phyloP scores from a whole-genome alignment of 1,140 invertebrate species.

The Lasioglossum baleicum region DNA sequence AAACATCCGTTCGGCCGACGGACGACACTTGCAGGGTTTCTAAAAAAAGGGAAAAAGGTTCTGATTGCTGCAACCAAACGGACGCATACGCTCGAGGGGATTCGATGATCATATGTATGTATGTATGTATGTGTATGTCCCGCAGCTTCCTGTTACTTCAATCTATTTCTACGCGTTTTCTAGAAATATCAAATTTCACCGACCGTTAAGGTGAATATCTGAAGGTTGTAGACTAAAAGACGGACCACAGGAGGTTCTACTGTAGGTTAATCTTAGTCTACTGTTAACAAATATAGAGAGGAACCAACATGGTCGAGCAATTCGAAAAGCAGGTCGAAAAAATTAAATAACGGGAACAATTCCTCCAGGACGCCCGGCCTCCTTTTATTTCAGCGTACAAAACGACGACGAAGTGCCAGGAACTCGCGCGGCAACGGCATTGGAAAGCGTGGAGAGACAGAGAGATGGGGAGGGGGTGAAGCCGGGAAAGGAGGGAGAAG shows the following conservation, averaged over 20 bases:
- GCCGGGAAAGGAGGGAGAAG: slow-evolving; percentile 21
- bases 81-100: slow-evolving; percentile 30
- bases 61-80: slow-evolving; percentile 32
- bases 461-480: not conserved
- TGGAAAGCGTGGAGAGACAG: not conserved
- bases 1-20: slow-evolving; percentile 60
- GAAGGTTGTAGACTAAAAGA: no score
- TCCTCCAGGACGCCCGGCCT: not conserved
- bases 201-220: no score
- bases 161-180: slow-evolving; percentile 18
- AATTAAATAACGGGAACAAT: slow-evolving; percentile 42
- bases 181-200: slow-evolving; percentile 21
- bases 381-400: slow-evolving; percentile 22
- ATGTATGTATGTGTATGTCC: slow-evolving; percentile 1
- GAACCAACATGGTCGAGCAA: no score
- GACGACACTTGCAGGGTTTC: slow-evolving; percentile 55
- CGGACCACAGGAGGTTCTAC: no score
- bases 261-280: no score
- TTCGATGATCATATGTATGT: slow-evolving; percentile 25
- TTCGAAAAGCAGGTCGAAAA: no score
- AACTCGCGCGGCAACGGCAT: slow-evolving; percentile 5
- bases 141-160: slow-evolving; percentile 45
- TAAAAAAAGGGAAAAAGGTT: slow-evolving; percentile 31
- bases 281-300: no score
- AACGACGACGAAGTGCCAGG: slow-evolving; percentile 28